Evolutionary conservation across 2,113 vertebrate species (phyloP), one percentile per base, ranked within the genome.

Genomic region (Callipepla squamata): DNA sequence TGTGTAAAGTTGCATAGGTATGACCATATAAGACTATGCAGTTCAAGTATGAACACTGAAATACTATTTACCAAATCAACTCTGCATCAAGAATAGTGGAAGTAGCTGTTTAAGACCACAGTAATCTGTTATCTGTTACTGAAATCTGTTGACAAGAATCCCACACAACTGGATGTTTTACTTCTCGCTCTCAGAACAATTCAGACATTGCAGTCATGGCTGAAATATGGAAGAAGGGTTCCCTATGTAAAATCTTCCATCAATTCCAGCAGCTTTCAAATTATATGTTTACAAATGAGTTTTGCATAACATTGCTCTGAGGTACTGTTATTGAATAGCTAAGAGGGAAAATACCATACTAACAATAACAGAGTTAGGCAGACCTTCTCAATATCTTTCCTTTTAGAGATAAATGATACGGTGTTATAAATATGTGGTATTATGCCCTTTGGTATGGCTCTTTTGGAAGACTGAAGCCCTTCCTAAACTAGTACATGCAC

Each of bases 251-350:
- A 85, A 34, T 50, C 30, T 75, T 70, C 19, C 22, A 38, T 32
- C 11, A 45, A 25, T 19, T 72, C 76, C 42, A 87, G 36, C 16
- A 57, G 48, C 30, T 95, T 92, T 94, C 75, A 89, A 89, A 93
- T 53, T 2, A 94, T 55, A 61, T 26, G 32, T 48, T 77, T 72
- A 69, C 23, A 62, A 61, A 79, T 67, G 75, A 47, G 32, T 87
- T 85, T 83, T 80, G 40, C 65, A 94, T 32, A 19, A 92, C 87
- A 23, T 78, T 79, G 20, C 11, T 86, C 63, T 75, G 42, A 76
- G n/a, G 42, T 77, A 63, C 32, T 50, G 23, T 70, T 87, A 38
- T n/a, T 66, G 63, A 77, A 44, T 36, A 88, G 50, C 36, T 88
- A 30, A 44, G 68, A 38, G 26, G 34, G 77, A 97, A 96, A 93